phyloP scores from a whole-genome alignment of 2,113 vertebrate genomes.

The Castor canadensis region DNA sequence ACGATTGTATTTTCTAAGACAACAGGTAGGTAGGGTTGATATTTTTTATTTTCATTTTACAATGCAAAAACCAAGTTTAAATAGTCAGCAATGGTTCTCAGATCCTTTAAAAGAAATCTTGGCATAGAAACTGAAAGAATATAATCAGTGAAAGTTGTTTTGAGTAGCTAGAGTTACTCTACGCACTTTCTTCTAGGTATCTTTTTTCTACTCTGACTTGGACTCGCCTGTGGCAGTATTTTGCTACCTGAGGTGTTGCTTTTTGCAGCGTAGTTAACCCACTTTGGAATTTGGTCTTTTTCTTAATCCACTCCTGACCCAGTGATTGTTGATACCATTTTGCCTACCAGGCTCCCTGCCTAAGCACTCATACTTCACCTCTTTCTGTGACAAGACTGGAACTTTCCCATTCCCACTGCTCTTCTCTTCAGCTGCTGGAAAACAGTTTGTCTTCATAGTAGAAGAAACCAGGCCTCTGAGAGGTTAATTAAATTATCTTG shows the following conservation, averaged over 20 bases:
- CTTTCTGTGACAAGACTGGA: not conserved
- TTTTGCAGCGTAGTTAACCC: not conserved
- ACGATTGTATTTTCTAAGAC: not conserved
- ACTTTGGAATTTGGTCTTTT: not conserved
- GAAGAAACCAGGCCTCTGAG: not conserved
- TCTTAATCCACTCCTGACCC: not conserved
- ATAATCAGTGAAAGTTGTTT: not conserved
- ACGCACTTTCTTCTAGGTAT: no score
- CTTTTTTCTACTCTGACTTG: not conserved
- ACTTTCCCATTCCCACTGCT: not conserved
- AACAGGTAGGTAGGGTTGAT: not conserved
- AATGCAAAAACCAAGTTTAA: not conserved
- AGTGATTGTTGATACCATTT: not conserved
- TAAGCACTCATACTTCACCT: fast-evolving
- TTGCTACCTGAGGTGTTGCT: not conserved
- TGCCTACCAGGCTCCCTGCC: not conserved
- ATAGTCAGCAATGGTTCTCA: not conserved
- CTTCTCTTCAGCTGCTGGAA: not conserved
- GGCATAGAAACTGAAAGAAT: not conserved
- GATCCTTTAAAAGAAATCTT: not conserved
- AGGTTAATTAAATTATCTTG: not conserved
- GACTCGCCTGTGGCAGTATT: not conserved
- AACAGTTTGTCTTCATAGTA: not conserved
- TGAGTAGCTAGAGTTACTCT: not conserved
- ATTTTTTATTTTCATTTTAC: not conserved